A percentile compares a stretch with the other conserved stretches of the same genome.
These are phyloP conservation scores for Gambelia wislizenii DNA, from an alignment of 2,797 vertebrate species.

Conservation along the genomic window DNA sequence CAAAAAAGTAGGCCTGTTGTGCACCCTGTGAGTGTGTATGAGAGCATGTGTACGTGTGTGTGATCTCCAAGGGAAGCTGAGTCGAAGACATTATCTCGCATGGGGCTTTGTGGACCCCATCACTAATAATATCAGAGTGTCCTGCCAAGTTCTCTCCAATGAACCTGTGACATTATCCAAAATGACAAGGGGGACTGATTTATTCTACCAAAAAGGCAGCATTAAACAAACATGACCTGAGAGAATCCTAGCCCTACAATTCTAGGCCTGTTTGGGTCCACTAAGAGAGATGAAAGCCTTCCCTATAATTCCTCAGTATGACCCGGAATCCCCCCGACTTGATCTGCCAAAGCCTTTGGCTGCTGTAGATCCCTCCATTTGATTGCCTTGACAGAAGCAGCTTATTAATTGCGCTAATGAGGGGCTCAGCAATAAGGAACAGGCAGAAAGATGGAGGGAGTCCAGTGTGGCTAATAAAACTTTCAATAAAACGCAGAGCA, in stretches of 20 bases:
- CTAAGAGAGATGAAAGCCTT: constrained; percentile 69
- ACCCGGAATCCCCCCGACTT: constrained; percentile 64
- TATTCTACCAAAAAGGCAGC: constrained; percentile 71
- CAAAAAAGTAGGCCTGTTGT: rapidly evolving
- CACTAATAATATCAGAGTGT: constrained; percentile 74
- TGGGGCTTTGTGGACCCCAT: constrained; percentile 59
- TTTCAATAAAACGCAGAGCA: constrained; percentile 60
- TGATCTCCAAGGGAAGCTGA: not conserved
- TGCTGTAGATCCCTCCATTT: constrained; percentile 64
- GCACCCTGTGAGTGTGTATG: not conserved
- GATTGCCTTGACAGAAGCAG: constrained; percentile 70
- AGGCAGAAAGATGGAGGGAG: constrained; percentile 45
- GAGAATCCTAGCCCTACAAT: constrained; percentile 70
- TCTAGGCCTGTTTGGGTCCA: constrained; percentile 60
- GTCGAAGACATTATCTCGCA: constrained; percentile 64
- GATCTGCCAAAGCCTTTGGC: constrained; percentile 73
- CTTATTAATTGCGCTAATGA: constrained; percentile 81
- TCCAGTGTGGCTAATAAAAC: constrained; percentile 73
- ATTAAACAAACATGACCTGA: constrained; percentile 69
- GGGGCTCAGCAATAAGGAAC: constrained; percentile 63
- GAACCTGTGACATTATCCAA: constrained; percentile 67
- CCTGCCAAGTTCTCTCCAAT: constrained; percentile 74
- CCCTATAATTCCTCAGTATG: constrained; percentile 61
- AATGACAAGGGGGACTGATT: constrained; percentile 74
- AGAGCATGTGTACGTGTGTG: constrained; percentile 37